Evolutionary conservation across 2,113 vertebrate species (phyloP).

Genomic region (Rynchops niger): DNA sequence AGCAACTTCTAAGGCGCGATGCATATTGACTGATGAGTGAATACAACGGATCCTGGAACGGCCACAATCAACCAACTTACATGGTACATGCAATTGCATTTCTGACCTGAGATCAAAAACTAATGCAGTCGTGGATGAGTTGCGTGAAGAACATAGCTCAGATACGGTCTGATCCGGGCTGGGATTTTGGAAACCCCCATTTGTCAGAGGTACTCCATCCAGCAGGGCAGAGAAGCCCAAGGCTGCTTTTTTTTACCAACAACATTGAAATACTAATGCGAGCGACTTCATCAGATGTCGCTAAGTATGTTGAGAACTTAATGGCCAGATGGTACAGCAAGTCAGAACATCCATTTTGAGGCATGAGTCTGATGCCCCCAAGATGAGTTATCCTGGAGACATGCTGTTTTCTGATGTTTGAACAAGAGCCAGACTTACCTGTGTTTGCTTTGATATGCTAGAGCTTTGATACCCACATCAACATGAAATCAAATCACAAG

Average conservation of each 20-base stretch:
- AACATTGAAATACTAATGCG: background rate
- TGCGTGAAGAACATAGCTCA: background rate
- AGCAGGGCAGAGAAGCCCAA: background rate
- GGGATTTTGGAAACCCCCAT: background rate
- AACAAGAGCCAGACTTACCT: background rate
- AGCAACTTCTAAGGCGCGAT: background rate
- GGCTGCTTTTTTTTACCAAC: background rate
- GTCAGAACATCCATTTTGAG: background rate
- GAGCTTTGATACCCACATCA: conserved; percentile 15
- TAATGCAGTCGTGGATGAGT: background rate
- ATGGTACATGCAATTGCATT: background rate
- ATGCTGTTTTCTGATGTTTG: background rate
- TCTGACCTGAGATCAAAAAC: background rate
- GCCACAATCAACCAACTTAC: background rate
- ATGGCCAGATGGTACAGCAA: background rate
- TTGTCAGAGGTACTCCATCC: background rate
- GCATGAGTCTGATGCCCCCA: background rate
- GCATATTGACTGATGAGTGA: background rate
- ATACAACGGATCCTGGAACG: background rate
- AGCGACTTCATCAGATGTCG: background rate
- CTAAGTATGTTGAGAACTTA: background rate
- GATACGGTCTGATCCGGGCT: background rate
- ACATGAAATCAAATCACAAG: conserved; percentile 1
- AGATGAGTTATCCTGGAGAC: background rate
- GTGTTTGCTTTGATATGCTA: background rate